Evolutionary conservation across 2,888 invertebrate genomes (phyloP).

Genomic region (Nemotelus pantherinus): DNA sequence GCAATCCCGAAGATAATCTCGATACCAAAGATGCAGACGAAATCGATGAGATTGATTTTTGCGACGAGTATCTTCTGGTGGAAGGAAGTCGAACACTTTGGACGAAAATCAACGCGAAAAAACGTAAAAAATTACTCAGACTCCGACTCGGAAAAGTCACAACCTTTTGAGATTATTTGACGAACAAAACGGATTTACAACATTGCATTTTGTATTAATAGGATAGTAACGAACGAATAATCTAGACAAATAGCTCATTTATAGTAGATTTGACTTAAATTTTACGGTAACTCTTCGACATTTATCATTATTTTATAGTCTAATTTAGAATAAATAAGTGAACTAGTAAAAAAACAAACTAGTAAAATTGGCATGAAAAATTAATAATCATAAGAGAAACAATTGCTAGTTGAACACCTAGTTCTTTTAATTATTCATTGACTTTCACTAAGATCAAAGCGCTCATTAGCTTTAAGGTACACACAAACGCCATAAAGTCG

Average conservation of each 20-base stretch:
- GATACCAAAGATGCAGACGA: constrained; percentile 59
- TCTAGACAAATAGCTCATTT: background rate
- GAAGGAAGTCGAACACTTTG: constrained; percentile 75
- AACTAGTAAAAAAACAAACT: too few species aligned
- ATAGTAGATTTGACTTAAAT: background rate
- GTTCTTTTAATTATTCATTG: background rate
- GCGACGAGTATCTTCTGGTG: constrained; percentile 72
- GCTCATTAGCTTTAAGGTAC: constrained; percentile 39
- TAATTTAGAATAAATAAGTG: too few species aligned
- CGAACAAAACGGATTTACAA: background rate
- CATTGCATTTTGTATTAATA: too few species aligned
- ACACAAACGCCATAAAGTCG: constrained; percentile 35
- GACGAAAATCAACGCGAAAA: constrained; percentile 75
- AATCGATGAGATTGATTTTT: constrained; percentile 57
- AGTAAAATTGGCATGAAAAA: background rate
- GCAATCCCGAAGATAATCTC: constrained; percentile 65
- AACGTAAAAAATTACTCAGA: constrained; percentile 75
- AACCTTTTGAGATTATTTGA: constrained; percentile 68
- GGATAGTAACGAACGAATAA: background rate
- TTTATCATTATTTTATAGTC: background rate
- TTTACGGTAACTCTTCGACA: background rate
- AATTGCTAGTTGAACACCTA: constrained; percentile 13
- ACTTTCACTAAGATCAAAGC: background rate
- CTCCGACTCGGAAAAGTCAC: constrained; percentile 78
- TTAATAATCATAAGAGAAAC: background rate